A percentile compares a stretch with the other conserved stretches of the same genome.
Evolutionary conservation across 2,797 vertebrate genomes (phyloP).

Genomic region (Chaetophractus vellerosus): DNA sequence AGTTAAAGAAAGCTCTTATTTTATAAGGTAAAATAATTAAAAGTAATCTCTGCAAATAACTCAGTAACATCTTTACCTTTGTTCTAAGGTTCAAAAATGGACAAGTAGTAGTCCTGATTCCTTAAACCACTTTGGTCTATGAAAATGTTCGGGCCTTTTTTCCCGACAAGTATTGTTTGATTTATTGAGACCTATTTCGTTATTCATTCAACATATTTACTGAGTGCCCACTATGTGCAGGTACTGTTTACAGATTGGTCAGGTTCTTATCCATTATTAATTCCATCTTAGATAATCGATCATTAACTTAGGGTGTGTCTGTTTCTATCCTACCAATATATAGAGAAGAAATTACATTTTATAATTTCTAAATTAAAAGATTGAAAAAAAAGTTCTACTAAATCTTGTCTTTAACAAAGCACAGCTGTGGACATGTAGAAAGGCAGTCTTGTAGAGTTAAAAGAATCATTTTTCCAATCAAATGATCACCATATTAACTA

Average conservation of each 20-base stretch:
- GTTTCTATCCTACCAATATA: neutral
- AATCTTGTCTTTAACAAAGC: constrained; percentile 39
- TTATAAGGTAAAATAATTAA: neutral
- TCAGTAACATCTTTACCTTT: neutral
- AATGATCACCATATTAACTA: constrained; percentile 11
- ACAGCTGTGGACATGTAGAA: neutral
- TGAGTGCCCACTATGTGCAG: neutral
- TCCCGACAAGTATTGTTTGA: neutral
- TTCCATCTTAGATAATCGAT: neutral
- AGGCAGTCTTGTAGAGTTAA: neutral
- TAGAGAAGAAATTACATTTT: constrained; percentile 37
- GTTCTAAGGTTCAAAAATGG: neutral
- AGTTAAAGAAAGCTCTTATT: neutral
- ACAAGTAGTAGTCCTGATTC: neutral
- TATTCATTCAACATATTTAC: neutral
- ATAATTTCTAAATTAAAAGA: constrained; percentile 4
- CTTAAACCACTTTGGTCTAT: neutral
- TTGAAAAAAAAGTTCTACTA: neutral
- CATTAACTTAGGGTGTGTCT: neutral
- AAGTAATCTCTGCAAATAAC: neutral
- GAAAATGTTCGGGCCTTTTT: neutral
- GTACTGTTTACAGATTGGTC: neutral
- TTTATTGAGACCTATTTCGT: neutral
- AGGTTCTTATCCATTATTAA: neutral
- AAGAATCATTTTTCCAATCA: constrained; percentile 4